phyloP scores from a whole-genome alignment of 2,888 invertebrate genomes.

The Pheosia gnoma region DNA sequence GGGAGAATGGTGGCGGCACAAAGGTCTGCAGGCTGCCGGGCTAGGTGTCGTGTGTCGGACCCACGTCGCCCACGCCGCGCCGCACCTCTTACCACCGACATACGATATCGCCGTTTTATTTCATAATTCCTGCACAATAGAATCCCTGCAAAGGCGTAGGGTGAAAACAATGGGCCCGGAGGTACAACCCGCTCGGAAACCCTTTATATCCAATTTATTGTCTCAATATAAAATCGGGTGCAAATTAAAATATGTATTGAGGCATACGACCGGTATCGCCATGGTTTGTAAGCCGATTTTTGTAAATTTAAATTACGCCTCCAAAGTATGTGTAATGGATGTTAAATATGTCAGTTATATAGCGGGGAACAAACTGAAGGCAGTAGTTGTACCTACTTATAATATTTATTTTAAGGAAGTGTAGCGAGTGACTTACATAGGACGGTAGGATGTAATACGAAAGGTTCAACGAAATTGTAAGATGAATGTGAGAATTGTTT shows the following conservation, averaged over 20 bases:
- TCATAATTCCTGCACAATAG: constrained; percentile 80
- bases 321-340: constrained; percentile 5
- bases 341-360: background rate
- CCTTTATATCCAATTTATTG: constrained; percentile 81
- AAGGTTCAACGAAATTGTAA: constrained; percentile 19
- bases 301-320: constrained; percentile 46
- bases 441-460: constrained; percentile 18
- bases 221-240: constrained; percentile 83
- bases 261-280: constrained; percentile 52
- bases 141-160: constrained; percentile 76
- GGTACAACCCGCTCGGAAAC: constrained; percentile 79
- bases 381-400: background rate
- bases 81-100: constrained; percentile 70
- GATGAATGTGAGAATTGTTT: constrained; percentile 25
- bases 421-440: constrained; percentile 4
- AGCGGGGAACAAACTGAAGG: background rate
- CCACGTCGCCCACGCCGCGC: constrained; percentile 53
- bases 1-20: constrained; percentile 64
- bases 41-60: constrained; percentile 68
- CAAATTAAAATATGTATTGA: constrained; percentile 80
- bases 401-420: background rate
- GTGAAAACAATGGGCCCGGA: constrained; percentile 83
- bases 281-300: constrained; percentile 48
- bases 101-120: constrained; percentile 82
- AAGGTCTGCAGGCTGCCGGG: constrained; percentile 47